Conservation (phyloP, 2,888 invertebrate genomes). For the Conus canariensis region DNA sequence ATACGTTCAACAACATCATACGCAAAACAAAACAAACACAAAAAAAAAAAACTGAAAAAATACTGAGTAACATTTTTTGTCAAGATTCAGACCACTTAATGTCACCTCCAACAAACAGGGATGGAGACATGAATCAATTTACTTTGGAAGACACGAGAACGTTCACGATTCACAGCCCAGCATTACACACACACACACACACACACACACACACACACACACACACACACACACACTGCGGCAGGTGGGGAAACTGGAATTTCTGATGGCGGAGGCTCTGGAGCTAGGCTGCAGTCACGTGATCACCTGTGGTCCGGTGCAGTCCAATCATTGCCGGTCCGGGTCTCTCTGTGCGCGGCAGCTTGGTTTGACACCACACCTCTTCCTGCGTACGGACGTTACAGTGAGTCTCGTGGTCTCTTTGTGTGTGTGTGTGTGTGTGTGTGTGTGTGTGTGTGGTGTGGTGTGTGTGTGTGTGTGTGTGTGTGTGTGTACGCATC, state of each 20-base stretch:
- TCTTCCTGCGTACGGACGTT: conserved; percentile 64
- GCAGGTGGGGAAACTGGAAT: conserved; percentile 75
- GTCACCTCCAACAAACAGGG: no score
- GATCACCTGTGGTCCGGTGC: conserved; percentile 72
- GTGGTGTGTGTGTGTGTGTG: neutral
- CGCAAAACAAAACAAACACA: no score
- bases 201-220: no score
- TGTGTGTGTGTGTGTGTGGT: neutral
- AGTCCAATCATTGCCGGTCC: conserved; percentile 75
- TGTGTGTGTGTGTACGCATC: neutral
- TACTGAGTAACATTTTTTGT: no score
- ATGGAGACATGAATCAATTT: no score
- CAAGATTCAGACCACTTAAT: no score
- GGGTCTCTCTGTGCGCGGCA: conserved; percentile 67
- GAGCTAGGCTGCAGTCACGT: conserved; percentile 67
- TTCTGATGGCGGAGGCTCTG: conserved; percentile 73
- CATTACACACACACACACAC: no score
- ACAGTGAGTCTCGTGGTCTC: conserved; percentile 51
- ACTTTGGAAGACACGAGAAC: no score
- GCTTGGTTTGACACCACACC: conserved; percentile 67
- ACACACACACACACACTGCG: neutral
- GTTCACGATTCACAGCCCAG: no score
- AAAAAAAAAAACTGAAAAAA: no score
- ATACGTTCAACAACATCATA: no score
- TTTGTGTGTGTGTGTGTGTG: neutral